These are phyloP conservation scores for Eupithecia dodoneata DNA, from an alignment of 2,888 invertebrate species.

Conservation along the genomic window DNA sequence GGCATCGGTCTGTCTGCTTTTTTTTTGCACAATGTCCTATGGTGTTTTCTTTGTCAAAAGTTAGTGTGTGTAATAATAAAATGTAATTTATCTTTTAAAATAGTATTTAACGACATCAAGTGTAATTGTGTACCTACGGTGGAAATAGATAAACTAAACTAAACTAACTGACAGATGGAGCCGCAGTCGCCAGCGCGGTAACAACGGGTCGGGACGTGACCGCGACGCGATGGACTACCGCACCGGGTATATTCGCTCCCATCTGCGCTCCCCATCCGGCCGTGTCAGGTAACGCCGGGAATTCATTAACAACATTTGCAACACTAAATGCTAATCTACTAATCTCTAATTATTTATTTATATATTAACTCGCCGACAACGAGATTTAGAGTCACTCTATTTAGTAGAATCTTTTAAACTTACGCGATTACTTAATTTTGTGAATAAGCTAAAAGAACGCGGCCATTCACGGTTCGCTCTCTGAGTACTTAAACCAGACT, in stretches of 20 bases:
- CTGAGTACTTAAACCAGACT: background rate
- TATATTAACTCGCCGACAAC: too few relatives aligned
- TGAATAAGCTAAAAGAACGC: background rate
- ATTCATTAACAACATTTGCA: slow-evolving; percentile 11
- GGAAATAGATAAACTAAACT: too few relatives aligned
- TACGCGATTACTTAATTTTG: background rate
- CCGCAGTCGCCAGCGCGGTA: slow-evolving; percentile 88
- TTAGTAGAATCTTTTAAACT: background rate
- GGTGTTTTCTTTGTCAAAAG: too few relatives aligned
- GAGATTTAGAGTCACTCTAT: background rate
- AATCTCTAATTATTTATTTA: too few relatives aligned
- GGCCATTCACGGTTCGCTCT: background rate
- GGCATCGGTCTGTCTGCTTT: too few relatives aligned
- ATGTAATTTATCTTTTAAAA: too few relatives aligned
- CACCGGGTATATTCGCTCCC: slow-evolving; percentile 95
- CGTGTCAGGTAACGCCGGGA: slow-evolving; percentile 86
- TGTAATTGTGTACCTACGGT: too few relatives aligned
- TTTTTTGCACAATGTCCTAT: too few relatives aligned
- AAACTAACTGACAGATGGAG: slow-evolving; percentile 87
- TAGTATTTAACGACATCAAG: too few relatives aligned
- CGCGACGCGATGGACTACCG: slow-evolving; percentile 91
- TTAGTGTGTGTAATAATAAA: too few relatives aligned
- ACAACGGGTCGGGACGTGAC: slow-evolving; percentile 75
- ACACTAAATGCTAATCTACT: background rate
- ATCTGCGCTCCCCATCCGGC: slow-evolving; percentile 95